These are phyloP conservation scores for Drosophila yakuba DNA, from an alignment of 1,140 invertebrate species.

Conservation along the genomic window DNA sequence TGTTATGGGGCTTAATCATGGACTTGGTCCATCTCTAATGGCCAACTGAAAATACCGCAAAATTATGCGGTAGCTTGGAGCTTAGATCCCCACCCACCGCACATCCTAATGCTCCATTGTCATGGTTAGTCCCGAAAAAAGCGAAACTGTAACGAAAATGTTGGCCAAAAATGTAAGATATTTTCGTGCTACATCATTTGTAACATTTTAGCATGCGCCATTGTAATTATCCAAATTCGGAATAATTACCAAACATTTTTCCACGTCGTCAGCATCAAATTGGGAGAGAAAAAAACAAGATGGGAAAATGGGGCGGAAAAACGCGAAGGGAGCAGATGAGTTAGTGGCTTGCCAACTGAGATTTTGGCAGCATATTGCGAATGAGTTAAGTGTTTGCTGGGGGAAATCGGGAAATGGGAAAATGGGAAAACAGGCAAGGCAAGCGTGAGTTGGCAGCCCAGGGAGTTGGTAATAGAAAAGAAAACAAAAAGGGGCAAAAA, in stretches of 20 bases:
- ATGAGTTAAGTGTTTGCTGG: conserved; percentile 35
- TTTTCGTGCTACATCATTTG: conserved; percentile 53
- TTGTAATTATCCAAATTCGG: conserved; percentile 70
- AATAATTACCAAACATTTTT: conserved; percentile 77
- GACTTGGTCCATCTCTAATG: neutral
- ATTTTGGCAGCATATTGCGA: conserved; percentile 56
- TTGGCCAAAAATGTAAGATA: conserved; percentile 41
- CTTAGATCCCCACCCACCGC: conserved; percentile 1
- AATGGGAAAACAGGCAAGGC: neutral
- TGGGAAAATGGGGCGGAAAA: conserved; percentile 1
- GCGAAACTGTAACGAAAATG: conserved; percentile 26
- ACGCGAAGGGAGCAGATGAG: conserved; percentile 26
- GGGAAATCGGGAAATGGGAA: neutral
- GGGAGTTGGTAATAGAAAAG: conserved; percentile 11
- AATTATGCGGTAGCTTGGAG: conserved; percentile 52
- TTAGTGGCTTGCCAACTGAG: conserved; percentile 61
- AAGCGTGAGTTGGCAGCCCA: conserved; percentile 24
- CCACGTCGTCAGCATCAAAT: conserved; percentile 63
- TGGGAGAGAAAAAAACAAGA: conserved; percentile 21
- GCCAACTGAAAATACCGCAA: conserved; percentile 32
- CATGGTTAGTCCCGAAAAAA: conserved; percentile 4
- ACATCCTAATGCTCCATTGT: neutral
- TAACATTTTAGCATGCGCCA: conserved; percentile 58
- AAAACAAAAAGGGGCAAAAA: neutral
- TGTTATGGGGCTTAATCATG: no score